Percentiles rank a stretch among this genome's conserved stretches.
Evolutionary conservation across 2,797 vertebrate species (phyloP).

Genomic region (Crenuchus spilurus): DNA sequence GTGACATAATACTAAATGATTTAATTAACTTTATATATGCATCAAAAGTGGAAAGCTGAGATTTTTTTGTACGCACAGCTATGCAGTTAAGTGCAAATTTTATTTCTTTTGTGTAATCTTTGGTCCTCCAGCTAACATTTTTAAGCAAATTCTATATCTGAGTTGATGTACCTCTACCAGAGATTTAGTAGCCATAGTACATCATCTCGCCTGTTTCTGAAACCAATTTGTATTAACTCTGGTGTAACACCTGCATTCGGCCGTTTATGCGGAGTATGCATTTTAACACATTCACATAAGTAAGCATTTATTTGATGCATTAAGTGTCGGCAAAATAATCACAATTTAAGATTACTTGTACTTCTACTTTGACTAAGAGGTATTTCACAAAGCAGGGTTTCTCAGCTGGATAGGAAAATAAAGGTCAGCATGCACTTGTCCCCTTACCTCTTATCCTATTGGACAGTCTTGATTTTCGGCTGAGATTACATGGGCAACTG

Average conservation of each 20-base stretch:
- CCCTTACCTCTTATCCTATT: conserved; percentile 12
- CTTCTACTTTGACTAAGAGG: not conserved
- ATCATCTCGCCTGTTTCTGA: not conserved
- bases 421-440: not conserved
- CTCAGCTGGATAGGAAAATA: not conserved
- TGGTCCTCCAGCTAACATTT: not conserved
- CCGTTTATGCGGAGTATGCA: not conserved
- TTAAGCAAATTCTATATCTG: no score
- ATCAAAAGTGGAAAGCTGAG: not conserved
- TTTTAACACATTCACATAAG: not conserved
- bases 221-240: not conserved
- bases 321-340: not conserved
- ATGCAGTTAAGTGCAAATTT: not conserved
- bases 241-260: not conserved
- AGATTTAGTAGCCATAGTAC: not conserved
- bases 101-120: not conserved
- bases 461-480: conserved; percentile 19
- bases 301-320: not conserved
- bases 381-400: conserved; percentile 4
- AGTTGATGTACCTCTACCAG: not conserved
- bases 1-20: not conserved
- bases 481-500: not conserved
- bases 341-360: not conserved
- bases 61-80: not conserved
- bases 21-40: no score